phyloP scores from a whole-genome alignment of 2,113 vertebrate genomes.

The Ursus arctos region DNA sequence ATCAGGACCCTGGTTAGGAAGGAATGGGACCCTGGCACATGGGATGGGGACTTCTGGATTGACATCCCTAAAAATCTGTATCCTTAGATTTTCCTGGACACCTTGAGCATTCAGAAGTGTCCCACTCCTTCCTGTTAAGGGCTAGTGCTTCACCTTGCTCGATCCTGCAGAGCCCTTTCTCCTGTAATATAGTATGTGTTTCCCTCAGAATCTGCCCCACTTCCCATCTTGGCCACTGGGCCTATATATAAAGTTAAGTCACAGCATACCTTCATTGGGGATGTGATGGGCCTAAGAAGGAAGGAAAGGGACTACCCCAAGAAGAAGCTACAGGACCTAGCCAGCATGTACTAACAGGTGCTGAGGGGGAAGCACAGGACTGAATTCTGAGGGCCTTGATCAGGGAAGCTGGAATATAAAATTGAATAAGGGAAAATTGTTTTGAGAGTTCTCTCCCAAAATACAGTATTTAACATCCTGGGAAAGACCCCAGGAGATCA shows the following conservation, averaged over 20 bases:
- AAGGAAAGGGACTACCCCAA: constrained; percentile 10
- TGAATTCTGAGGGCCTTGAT: constrained; percentile 42
- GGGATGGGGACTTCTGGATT: constrained; percentile 16
- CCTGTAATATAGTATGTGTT: neutral
- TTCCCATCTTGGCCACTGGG: neutral
- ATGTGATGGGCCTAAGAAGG: neutral
- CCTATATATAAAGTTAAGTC: neutral
- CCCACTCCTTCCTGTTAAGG: neutral
- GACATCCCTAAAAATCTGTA: neutral
- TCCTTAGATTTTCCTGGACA: constrained; percentile 5
- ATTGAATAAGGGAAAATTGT: neutral
- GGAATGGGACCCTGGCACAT: neutral
- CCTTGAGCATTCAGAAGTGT: neutral
- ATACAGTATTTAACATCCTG: constrained; percentile 42
- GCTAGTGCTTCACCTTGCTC: neutral
- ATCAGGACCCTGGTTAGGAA: constrained; percentile 22
- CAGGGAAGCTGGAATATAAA: constrained; percentile 12
- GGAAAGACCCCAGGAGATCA: neutral
- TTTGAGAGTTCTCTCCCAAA: neutral
- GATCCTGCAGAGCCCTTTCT: neutral
- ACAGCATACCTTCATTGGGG: neutral
- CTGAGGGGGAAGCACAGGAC: neutral
- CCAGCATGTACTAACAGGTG: neutral
- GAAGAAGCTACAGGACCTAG: neutral
- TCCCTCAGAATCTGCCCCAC: neutral